Evolutionary conservation across 37 sponge, comb jelly and placozoan species (phyloP), one percentile per base, ranked within the genome.

Genomic region (Ephydatia muelleri): DNA sequence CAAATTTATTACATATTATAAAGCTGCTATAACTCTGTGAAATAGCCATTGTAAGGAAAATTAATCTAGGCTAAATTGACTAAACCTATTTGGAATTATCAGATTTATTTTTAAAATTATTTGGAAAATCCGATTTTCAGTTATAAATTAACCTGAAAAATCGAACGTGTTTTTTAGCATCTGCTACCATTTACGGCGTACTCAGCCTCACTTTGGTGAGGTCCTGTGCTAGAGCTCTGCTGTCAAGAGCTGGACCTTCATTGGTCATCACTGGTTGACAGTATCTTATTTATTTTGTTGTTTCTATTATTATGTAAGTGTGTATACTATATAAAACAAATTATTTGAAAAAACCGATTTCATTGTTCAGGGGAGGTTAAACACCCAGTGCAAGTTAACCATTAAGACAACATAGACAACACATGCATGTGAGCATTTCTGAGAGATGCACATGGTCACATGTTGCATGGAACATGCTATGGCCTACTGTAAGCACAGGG

Each of bases 41-140:
- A 57, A 57, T 57, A 57, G 57, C 57, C 57, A 57, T 57, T 57
- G 57, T 57, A 57, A 57, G 57, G 57, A 57, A 57, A 57, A 57
- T 57, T 57, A 57, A 57, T 57, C 57, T 57, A 57, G 57, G 57
- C 57, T 57, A 57, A 16, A 43, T 43, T 43, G 43, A 43, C 43
- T 43, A 43, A 57, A 57, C 12, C 19, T 57, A 57, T 57, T 57
- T 21, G 57, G 57, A 57, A 57, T 57, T 57, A 57, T 57, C 57
- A 57, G 57, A 57, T 57, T 57, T 57, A 21, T 57, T 57, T 57
- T 57, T 57, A 19, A 13, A 57, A 57, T 13, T 57, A 13, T 57
- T 57, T 21, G 19, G 57, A 57, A 57, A 57, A 57, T 57, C 57
- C 12, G 57, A 57, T 57, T 57, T 57, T 57, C 57, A 57, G 57